phyloP scores from a whole-genome alignment of 64 coral and sea anemone genomes.

The Astreopora myriophthalma region DNA sequence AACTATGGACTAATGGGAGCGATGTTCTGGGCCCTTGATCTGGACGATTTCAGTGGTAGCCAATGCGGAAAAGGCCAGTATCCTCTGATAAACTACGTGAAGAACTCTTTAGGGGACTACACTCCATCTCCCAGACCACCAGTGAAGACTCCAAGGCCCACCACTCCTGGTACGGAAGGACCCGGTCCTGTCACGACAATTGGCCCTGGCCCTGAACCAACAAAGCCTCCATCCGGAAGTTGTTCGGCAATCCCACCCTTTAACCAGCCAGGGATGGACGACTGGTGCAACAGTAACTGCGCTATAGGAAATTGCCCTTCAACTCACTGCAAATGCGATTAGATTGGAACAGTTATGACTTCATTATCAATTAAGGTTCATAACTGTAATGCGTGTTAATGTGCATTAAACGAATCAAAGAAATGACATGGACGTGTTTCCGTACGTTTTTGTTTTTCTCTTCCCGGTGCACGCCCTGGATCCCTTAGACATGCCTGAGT shows the following conservation, averaged over 20 bases:
- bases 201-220: background rate
- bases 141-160: background rate
- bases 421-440: too few relatives aligned
- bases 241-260: conserved; percentile 56
- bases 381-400: background rate
- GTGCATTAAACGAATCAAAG: background rate
- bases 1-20: conserved; percentile 25
- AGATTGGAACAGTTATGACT: background rate
- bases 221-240: background rate
- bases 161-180: background rate
- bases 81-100: conserved; percentile 35
- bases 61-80: conserved; percentile 34
- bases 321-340: conserved; percentile 46
- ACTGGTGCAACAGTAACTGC: conserved; percentile 13
- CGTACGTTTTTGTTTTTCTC: too few relatives aligned
- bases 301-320: conserved; percentile 33
- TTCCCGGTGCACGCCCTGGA: too few relatives aligned
- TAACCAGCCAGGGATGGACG: conserved; percentile 44
- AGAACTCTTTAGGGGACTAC: conserved; percentile 17
- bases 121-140: conserved; percentile 13
- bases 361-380: background rate
- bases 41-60: conserved; percentile 57
- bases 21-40: conserved; percentile 60
- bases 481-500: too few relatives aligned
- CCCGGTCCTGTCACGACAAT: background rate